Base-by-base conservation (phyloP, 64 coral and sea anemone genomes). In the Orbicella faveolata region DNA sequence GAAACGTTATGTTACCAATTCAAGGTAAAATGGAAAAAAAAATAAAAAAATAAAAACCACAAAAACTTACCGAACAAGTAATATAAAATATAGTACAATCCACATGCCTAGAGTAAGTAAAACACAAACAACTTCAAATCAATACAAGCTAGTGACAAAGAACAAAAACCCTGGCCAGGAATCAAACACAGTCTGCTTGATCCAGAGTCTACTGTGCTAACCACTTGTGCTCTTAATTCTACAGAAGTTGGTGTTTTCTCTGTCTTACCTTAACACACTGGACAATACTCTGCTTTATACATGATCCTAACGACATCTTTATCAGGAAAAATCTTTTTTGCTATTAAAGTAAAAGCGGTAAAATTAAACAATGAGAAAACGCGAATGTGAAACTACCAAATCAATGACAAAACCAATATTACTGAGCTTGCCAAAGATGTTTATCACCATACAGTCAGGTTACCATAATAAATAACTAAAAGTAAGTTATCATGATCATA, bases 31-130 rank as follows among this genome's bases (percentile, higher is more conserved):
- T 30, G 5, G 0, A 48, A 48, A 48, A 48, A 48, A 5, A 48
- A 48, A 48, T 6, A 48, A 48, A 48, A 5, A 48, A 48, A 48
- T 48, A 48, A 82, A 36, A 21, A 21, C 9, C 0, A 73, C 8
- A 90, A 30, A 34, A 75, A 73, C 93, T 87, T 90, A 94, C 88
- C 88, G 57, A 75, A 85, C 30, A 90, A 73, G 41, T 88, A 90
- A 87, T 90, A 94, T 54, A 94, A 59, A 16, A 72, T 65, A 53
- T 94, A 90, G 14, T 90, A 94, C 89, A 82, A 94, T 18, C 89
- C 67, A 30, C 79, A 67, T 52, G 93, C 93, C 89, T 90, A 30
- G 13, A 41, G 79, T 17, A 75, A 36, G 73, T 5, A 67, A 67
- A 69, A n/a, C 8, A 53, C 14, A 52, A 34, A 41, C 19, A 19